Conservation (phyloP, 1,140 invertebrate species). For the Macrosteles quadrilineatus region DNA sequence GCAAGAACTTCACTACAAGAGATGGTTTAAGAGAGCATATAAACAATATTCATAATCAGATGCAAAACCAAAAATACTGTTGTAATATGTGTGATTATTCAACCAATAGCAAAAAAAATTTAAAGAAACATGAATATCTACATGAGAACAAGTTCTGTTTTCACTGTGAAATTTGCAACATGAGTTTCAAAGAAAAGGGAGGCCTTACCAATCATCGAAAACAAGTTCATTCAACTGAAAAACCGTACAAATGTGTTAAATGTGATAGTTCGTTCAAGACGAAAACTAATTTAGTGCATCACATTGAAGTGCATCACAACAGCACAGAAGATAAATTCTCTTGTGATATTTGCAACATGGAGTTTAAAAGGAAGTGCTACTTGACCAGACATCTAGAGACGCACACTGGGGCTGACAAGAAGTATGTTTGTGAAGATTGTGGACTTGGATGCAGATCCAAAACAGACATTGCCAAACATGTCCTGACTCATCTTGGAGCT, state of each 20-base stretch:
- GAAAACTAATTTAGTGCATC: background rate
- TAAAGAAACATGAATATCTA: background rate
- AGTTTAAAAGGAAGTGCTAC: background rate
- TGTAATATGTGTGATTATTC: too few species aligned
- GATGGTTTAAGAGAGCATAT: too few species aligned
- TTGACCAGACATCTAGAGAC: background rate
- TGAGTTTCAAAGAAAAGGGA: background rate
- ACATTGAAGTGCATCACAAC: conserved; percentile 2
- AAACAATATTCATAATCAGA: too few species aligned
- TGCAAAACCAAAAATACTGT: too few species aligned
- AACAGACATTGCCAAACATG: background rate
- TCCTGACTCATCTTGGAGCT: background rate
- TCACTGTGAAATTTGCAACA: background rate
- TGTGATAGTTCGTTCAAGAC: background rate
- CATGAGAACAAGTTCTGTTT: background rate
- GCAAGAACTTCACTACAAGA: too few species aligned
- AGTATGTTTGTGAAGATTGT: background rate
- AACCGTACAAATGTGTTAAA: background rate
- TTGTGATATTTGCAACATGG: background rate
- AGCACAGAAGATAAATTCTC: background rate
- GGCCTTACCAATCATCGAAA: background rate
- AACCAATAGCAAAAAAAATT: background rate
- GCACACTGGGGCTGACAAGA: background rate
- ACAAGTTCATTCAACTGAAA: background rate
- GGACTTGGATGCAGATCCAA: background rate